Conservation (phyloP, 2,113 vertebrate genomes). For the Gambusia holbrooki region DNA sequence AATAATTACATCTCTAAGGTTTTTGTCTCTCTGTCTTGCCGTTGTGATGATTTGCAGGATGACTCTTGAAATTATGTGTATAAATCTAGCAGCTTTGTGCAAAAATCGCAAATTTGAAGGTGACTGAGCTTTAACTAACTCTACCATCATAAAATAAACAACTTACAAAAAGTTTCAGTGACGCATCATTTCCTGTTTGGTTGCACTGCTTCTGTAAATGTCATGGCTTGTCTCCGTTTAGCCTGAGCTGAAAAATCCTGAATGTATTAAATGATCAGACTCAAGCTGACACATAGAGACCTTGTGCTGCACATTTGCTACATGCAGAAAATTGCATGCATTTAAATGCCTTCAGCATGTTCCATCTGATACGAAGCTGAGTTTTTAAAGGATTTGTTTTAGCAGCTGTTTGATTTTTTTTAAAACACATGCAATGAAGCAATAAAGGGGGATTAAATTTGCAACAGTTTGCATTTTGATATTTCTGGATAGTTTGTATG, state of each 20-base stretch:
- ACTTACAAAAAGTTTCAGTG: neutral
- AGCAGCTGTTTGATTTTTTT: no score
- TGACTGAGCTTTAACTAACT: neutral
- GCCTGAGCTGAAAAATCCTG: neutral
- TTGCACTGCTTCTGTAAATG: neutral
- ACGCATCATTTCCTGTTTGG: neutral
- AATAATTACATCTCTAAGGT: neutral
- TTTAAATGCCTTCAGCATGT: no score
- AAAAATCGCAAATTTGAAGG: neutral
- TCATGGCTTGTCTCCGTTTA: neutral
- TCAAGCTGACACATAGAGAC: neutral
- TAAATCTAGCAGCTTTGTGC: no score
- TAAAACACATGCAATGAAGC: no score
- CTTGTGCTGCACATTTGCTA: neutral
- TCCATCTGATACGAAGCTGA: neutral
- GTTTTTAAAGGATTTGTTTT: neutral
- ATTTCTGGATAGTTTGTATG: neutral
- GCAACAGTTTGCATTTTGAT: no score
- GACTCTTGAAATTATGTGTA: no score
- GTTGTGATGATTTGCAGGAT: no score
- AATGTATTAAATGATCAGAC: neutral
- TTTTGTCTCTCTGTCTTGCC: neutral
- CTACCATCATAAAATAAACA: neutral
- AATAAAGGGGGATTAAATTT: no score
- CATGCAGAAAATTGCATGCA: neutral